Percentiles rank a stretch among this genome's conserved stretches.
These are phyloP conservation scores for Hirudinaria manillensis DNA, from an alignment of 2,888 invertebrate genomes.

Conservation along the genomic window DNA sequence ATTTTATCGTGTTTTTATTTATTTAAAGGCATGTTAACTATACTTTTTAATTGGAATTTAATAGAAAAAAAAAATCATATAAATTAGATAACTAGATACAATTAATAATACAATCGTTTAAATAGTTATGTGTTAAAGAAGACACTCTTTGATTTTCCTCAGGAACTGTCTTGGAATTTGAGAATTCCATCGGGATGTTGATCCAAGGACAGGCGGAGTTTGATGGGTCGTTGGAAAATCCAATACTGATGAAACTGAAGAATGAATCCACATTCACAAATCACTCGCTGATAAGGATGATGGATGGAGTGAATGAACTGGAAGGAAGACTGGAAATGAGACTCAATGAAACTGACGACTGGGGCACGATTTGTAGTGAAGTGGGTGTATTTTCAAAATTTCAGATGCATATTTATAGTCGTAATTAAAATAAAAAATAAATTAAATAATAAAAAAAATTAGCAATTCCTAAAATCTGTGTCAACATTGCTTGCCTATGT, in stretches of 20 bases:
- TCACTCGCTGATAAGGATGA: slow-evolving; percentile 67
- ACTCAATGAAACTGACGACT: slow-evolving; percentile 73
- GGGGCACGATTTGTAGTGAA: slow-evolving; percentile 94
- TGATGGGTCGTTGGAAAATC: slow-evolving; percentile 27
- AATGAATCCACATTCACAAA: slow-evolving; percentile 42
- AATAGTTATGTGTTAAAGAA: slow-evolving; percentile 44
- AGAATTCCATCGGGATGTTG: slow-evolving; percentile 81
- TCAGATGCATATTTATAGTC: too few relatives aligned
- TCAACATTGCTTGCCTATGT: neutral
- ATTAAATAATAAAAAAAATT: neutral
- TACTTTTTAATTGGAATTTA: too few relatives aligned
- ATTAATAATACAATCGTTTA: neutral
- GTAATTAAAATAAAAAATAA: neutral
- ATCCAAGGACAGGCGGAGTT: slow-evolving; percentile 58
- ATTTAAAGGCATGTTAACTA: too few relatives aligned
- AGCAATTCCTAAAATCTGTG: neutral
- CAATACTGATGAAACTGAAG: slow-evolving; percentile 38
- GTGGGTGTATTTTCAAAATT: slow-evolving; percentile 38
- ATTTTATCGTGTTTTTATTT: too few relatives aligned
- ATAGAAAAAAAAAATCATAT: neutral
- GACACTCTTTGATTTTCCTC: slow-evolving; percentile 49
- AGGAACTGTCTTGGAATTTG: slow-evolving; percentile 79
- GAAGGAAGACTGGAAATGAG: slow-evolving; percentile 77
- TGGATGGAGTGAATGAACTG: slow-evolving; percentile 71
- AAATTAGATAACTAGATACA: too few relatives aligned